A percentile compares a stretch with the other conserved stretches of the same genome.
Evolutionary conservation across 2,113 vertebrate species (phyloP).

Genomic region (Chaetodon trifascialis): DNA sequence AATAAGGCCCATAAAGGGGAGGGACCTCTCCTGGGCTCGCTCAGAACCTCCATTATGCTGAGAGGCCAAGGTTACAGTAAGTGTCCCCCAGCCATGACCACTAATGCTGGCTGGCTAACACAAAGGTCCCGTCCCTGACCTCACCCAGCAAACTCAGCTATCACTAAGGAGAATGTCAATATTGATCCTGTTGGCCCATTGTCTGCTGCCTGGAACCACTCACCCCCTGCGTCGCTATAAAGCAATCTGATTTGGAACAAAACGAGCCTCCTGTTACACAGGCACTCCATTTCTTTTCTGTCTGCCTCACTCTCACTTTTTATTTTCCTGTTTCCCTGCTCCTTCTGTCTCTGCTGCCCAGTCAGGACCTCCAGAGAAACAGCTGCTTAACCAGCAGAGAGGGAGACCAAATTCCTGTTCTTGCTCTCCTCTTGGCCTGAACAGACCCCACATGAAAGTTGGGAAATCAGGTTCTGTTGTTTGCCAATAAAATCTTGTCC

Average conservation of each 20-base stretch:
- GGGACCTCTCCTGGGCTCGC: slow-evolving; percentile 61
- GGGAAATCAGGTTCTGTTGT: slow-evolving; percentile 75
- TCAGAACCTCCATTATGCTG: slow-evolving; percentile 73
- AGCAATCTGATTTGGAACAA: slow-evolving; percentile 79
- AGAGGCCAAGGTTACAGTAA: slow-evolving; percentile 77
- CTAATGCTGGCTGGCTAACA: slow-evolving; percentile 69
- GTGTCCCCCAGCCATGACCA: slow-evolving; percentile 75
- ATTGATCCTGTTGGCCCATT: slow-evolving; percentile 83
- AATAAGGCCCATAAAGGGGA: slow-evolving; percentile 73
- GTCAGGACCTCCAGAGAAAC: slow-evolving; percentile 63
- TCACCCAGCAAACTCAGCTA: slow-evolving; percentile 75
- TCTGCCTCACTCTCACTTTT: slow-evolving; percentile 49
- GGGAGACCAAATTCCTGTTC: slow-evolving; percentile 72
- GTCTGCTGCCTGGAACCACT: slow-evolving; percentile 79
- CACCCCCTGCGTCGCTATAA: slow-evolving; percentile 79
- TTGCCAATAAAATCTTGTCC: slow-evolving; percentile 72
- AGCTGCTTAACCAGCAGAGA: slow-evolving; percentile 73
- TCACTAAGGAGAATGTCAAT: slow-evolving; percentile 85
- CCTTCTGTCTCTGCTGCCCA: slow-evolving; percentile 50
- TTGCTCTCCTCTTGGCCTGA: slow-evolving; percentile 66
- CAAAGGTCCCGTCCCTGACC: slow-evolving; percentile 72
- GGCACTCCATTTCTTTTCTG: slow-evolving; percentile 42
- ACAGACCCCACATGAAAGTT: slow-evolving; percentile 81
- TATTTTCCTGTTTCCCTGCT: slow-evolving; percentile 38
- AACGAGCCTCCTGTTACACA: slow-evolving; percentile 63